These are phyloP conservation scores for Craniophora ligustri DNA, from an alignment of 2,888 invertebrate species.

Conservation along the genomic window DNA sequence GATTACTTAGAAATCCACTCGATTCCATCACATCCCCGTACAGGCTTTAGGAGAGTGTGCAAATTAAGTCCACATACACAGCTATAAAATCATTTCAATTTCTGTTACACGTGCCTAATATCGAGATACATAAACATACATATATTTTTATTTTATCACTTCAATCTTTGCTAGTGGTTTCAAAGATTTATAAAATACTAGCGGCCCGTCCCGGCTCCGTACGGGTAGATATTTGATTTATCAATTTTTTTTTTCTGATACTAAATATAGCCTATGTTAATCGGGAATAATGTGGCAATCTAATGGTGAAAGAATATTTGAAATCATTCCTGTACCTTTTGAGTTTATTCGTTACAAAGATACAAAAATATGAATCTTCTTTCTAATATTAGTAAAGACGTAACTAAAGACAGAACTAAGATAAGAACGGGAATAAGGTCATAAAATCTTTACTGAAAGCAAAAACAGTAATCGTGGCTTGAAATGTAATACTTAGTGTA, in stretches of 20 bases:
- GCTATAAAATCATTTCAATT: conserved; percentile 10
- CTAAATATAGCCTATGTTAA: no score
- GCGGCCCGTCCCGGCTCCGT: no score
- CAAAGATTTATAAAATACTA: background rate
- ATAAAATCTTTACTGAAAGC: conserved; percentile 24
- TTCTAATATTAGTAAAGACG: no score
- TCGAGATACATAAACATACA: conserved; percentile 20
- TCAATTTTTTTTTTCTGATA: no score
- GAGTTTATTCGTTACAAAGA: no score
- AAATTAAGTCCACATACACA: conserved; percentile 42
- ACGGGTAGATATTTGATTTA: no score
- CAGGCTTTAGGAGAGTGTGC: conserved; percentile 40
- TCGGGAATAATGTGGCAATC: no score
- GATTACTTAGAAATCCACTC: conserved; percentile 58
- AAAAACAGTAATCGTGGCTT: conserved; percentile 11
- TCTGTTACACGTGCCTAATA: conserved; percentile 10
- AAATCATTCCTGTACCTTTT: no score
- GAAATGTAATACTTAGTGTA: conserved; percentile 25
- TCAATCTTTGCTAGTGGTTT: background rate
- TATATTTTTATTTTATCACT: conserved; percentile 34
- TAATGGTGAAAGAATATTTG: no score
- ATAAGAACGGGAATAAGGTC: conserved; percentile 24
- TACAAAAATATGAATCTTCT: no score
- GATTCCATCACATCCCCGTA: conserved; percentile 45
- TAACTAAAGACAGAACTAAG: no score